Percentiles rank a stretch among this genome's conserved stretches.
These are phyloP conservation scores for Drosophila mimetica DNA, from an alignment of 2,888 invertebrate species.

Conservation along the genomic window DNA sequence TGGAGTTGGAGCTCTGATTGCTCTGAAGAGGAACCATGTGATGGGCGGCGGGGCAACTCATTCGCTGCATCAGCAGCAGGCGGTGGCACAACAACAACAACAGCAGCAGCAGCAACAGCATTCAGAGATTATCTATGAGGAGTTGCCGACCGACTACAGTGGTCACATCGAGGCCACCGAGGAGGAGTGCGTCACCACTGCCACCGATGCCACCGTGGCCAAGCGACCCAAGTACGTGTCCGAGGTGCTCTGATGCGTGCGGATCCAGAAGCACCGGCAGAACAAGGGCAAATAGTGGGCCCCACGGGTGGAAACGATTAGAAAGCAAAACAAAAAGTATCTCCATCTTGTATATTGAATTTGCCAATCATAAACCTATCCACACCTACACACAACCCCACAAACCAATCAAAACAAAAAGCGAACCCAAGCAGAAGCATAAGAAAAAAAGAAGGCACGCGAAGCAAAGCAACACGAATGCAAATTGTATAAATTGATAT, in stretches of 20 bases:
- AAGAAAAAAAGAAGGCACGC: slow-evolving; percentile 16
- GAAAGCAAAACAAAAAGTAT: slow-evolving; percentile 65
- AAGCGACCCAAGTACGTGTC: slow-evolving; percentile 83
- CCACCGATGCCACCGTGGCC: slow-evolving; percentile 61
- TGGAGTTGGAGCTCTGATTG: slow-evolving; percentile 80
- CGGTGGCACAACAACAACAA: slow-evolving; percentile 55
- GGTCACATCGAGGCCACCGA: slow-evolving; percentile 81
- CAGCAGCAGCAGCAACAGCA: slow-evolving; percentile 61
- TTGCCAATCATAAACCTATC: slow-evolving; percentile 60
- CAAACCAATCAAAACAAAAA: slow-evolving; percentile 8
- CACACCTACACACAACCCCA: slow-evolving; percentile 24
- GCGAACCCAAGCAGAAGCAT: slow-evolving; percentile 12
- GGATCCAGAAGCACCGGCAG: slow-evolving; percentile 68
- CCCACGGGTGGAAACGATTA: slow-evolving; percentile 54
- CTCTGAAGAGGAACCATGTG: slow-evolving; percentile 83
- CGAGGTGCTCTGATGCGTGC: slow-evolving; percentile 83
- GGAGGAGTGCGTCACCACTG: slow-evolving; percentile 80
- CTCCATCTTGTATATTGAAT: slow-evolving; percentile 81
- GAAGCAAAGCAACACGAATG: slow-evolving; percentile 27
- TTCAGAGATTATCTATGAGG: slow-evolving; percentile 82
- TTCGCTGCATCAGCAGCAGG: slow-evolving; percentile 68
- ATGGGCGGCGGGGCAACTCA: slow-evolving; percentile 76
- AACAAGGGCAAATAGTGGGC: slow-evolving; percentile 64
- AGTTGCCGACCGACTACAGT: slow-evolving; percentile 83
- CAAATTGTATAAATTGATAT: slow-evolving; percentile 51